Evolutionary conservation across 2,888 invertebrate genomes (phyloP).

Genomic region (Cantharis lateralis): DNA sequence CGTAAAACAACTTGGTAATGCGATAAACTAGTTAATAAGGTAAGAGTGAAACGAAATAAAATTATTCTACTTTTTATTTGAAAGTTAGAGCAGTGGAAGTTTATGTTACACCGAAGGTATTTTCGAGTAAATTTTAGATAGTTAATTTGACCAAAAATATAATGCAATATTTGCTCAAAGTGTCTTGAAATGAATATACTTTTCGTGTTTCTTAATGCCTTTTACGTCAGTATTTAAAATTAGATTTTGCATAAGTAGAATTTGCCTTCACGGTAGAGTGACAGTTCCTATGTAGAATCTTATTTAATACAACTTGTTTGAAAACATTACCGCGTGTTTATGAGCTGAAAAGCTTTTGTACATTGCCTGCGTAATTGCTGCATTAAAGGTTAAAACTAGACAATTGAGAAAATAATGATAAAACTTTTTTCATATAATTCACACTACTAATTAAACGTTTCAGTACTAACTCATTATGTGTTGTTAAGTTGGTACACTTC

Average conservation of each 20-base stretch:
- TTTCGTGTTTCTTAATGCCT: not conserved
- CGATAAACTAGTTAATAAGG: not conserved
- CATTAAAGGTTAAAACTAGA: not conserved
- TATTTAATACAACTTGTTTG: not conserved
- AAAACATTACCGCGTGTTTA: slow-evolving; percentile 1
- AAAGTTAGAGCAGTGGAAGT: not conserved
- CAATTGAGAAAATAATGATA: not conserved
- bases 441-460: not conserved
- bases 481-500: too few relatives aligned
- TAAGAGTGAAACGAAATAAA: not conserved
- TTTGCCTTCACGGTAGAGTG: not conserved
- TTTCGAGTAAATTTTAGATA: not conserved
- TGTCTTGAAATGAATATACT: not conserved
- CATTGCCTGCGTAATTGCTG: not conserved
- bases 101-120: not conserved
- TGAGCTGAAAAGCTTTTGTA: not conserved
- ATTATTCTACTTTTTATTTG: not conserved
- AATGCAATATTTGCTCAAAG: not conserved
- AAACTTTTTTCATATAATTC: not conserved
- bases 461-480: not conserved
- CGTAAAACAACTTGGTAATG: not conserved
- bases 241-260: not conserved
- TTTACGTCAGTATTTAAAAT: not conserved
- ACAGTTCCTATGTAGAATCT: not conserved
- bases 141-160: not conserved